Conservation (phyloP, 2,888 invertebrate species). For the Mellilla xanthometata region DNA sequence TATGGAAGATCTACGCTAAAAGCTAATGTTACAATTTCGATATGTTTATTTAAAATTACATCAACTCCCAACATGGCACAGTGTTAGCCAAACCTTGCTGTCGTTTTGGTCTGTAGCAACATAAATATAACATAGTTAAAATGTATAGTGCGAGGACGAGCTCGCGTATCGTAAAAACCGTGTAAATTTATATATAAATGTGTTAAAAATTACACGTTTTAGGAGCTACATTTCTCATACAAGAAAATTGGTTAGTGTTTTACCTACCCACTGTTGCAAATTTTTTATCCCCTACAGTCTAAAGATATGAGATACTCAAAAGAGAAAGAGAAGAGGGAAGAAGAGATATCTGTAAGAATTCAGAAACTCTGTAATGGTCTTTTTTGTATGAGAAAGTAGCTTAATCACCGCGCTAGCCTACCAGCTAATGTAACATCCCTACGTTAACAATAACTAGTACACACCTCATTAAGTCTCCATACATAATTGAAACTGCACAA, state of each 20-base stretch:
- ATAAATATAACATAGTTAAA: conserved; percentile 36
- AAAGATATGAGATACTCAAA: no score
- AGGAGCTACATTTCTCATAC: no score
- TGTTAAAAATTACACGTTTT: conserved; percentile 22
- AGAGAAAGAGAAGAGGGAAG: no score
- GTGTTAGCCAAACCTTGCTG: conserved; percentile 56
- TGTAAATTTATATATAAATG: conserved; percentile 20
- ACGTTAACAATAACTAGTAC: conserved; percentile 66
- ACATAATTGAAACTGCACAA: conserved; percentile 59
- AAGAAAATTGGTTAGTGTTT: no score
- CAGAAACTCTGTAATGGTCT: no score
- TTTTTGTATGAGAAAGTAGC: no score
- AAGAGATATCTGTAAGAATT: no score
- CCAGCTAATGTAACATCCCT: conserved; percentile 67
- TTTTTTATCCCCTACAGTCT: no score
- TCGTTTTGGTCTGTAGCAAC: conserved; percentile 49
- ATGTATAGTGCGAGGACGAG: conserved; percentile 10
- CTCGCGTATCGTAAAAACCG: conserved; percentile 21
- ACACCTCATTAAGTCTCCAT: conserved; percentile 58
- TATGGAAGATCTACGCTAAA: conserved; percentile 81
- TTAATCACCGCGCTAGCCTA: conserved; percentile 36
- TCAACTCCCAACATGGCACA: conserved; percentile 74
- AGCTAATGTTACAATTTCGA: conserved; percentile 78
- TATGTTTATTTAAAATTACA: conserved; percentile 75
- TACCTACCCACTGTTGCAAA: no score